Evolutionary conservation across 1,140 invertebrate genomes (phyloP).

Genomic region (Pristionchus pacificus): DNA sequence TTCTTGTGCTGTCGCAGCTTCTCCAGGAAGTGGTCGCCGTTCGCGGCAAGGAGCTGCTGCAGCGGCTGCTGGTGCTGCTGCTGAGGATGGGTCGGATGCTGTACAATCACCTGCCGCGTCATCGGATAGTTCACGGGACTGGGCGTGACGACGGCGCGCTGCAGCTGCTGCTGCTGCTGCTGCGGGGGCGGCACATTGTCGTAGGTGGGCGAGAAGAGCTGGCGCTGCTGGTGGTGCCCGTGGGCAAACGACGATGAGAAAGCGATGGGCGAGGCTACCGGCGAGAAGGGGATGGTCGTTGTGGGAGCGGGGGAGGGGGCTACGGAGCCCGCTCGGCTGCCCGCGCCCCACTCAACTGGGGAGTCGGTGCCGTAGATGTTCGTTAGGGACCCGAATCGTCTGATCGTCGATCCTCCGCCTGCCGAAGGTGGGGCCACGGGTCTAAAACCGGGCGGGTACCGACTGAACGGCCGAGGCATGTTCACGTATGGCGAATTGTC

Average conservation of each 20-base stretch:
- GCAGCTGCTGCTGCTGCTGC: too few species aligned
- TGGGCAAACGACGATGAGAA: neutral
- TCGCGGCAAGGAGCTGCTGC: too few species aligned
- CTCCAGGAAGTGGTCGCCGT: too few species aligned
- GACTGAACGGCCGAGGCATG: too few species aligned
- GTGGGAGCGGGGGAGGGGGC: neutral
- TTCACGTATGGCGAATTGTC: too few species aligned
- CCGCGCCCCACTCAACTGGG: neutral
- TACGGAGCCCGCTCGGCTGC: too few species aligned
- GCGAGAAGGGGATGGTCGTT: neutral
- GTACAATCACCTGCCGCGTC: too few species aligned
- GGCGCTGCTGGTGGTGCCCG: too few species aligned
- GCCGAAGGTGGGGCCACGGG: neutral
- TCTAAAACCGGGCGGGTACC: neutral
- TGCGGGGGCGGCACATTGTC: neutral
- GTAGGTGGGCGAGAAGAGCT: neutral
- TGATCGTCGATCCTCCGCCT: neutral
- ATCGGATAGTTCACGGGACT: too few species aligned
- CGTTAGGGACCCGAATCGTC: neutral
- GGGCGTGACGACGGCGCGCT: too few species aligned
- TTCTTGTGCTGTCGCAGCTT: neutral
- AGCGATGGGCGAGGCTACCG: neutral
- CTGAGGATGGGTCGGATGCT: too few species aligned
- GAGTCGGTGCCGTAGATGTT: neutral
- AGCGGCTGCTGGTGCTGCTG: too few species aligned